phyloP scores from a whole-genome alignment of 1,140 invertebrate genomes.

The Cydia strobilella region DNA sequence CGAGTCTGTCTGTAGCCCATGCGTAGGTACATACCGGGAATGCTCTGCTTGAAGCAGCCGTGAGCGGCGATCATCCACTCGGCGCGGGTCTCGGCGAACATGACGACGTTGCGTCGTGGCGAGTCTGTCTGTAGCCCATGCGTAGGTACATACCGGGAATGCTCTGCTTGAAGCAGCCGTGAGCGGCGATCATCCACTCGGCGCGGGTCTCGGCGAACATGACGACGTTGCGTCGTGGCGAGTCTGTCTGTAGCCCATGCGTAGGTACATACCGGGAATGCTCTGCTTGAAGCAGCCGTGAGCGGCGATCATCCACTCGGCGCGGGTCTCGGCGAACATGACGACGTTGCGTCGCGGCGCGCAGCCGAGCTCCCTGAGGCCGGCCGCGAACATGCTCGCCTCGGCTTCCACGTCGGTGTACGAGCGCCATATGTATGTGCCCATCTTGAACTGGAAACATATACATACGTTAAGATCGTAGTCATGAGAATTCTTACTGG shows the following conservation, averaged over 20 bases:
- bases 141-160: conserved; percentile 88
- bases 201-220: conserved; percentile 98
- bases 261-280: conserved; percentile 87
- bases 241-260: too few species aligned
- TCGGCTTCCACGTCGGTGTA: conserved; percentile 89
- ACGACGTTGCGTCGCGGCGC: conserved; percentile 88
- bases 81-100: conserved; percentile 97
- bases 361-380: conserved; percentile 85
- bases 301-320: conserved; percentile 98
- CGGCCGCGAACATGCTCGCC: conserved; percentile 89
- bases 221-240: too few species aligned
- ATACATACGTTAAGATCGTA: neutral
- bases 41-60: conserved; percentile 95
- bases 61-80: conserved; percentile 98
- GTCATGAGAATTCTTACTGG: too few species aligned
- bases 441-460: conserved; percentile 89
- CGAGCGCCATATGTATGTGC: conserved; percentile 95
- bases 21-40: conserved; percentile 87
- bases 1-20: too few species aligned
- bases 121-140: too few species aligned
- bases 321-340: conserved; percentile 98
- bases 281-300: conserved; percentile 97
- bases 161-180: conserved; percentile 96
- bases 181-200: conserved; percentile 98
- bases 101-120: too few species aligned